Evolutionary conservation across 2,888 invertebrate genomes (phyloP).

Genomic region (Petrolisthes cinctipes): DNA sequence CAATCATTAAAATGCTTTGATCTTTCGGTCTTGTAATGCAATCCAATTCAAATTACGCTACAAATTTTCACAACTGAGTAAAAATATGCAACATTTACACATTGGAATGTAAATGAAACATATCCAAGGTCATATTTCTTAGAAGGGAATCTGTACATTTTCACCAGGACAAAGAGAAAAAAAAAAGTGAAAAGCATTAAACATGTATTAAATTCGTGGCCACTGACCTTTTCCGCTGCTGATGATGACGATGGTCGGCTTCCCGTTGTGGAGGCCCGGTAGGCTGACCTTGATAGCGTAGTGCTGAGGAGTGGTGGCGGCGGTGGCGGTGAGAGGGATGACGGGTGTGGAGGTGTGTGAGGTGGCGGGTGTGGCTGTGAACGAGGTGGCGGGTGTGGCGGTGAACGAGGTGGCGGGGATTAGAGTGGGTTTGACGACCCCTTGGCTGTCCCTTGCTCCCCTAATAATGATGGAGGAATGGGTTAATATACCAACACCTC

Average conservation of each 20-base stretch:
- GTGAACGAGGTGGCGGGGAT: neutral
- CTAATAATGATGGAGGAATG: conserved; percentile 25
- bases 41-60: no score
- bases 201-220: no score
- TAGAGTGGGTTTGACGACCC: no score
- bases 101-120: neutral
- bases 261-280: conserved; percentile 35
- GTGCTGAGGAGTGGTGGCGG: neutral
- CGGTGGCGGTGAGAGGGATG: neutral
- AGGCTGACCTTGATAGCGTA: conserved; percentile 40
- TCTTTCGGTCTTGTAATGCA: no score
- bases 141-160: no score
- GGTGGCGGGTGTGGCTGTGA: neutral
- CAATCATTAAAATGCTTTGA: no score
- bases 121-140: no score
- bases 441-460: conserved; percentile 12
- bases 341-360: neutral
- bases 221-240: conserved; percentile 53
- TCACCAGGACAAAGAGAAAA: no score
- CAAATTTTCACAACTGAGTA: no score
- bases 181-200: no score
- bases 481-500: no score
- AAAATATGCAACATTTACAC: neutral
- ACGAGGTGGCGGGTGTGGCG: neutral
- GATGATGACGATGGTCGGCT: conserved; percentile 53